Percentiles rank a stretch among this genome's conserved stretches.
Conservation (phyloP, 2,113 vertebrate species). For the Struthio camelus region DNA sequence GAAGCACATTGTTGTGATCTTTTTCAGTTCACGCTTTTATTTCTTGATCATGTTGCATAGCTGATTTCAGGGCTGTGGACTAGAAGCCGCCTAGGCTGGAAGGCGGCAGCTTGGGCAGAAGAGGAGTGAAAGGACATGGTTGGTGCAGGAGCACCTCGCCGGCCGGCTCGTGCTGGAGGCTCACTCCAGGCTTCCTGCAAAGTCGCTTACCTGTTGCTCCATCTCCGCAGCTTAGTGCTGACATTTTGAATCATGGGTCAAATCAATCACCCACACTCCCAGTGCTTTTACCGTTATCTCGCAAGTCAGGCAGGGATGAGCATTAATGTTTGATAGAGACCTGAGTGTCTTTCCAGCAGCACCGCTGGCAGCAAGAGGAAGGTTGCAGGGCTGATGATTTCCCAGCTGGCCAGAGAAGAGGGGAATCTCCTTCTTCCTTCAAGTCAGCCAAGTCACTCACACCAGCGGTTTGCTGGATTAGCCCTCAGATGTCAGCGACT, state of each 20-base stretch:
- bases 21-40: neutral
- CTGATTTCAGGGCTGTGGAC: neutral
- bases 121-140: neutral
- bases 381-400: neutral
- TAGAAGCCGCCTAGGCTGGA: neutral
- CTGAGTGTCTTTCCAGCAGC: neutral
- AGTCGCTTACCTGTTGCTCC: neutral
- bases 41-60: neutral
- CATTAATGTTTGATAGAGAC: conserved; percentile 21
- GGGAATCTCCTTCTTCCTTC: neutral
- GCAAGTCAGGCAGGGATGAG: neutral
- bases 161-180: neutral
- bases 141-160: neutral
- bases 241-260: neutral
- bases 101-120: neutral
- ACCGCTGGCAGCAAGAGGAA: neutral
- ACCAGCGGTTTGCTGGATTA: neutral
- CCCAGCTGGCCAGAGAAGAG: neutral
- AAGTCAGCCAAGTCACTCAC: neutral
- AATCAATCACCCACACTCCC: neutral
- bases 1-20: neutral
- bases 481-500: neutral
- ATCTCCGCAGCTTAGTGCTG: neutral
- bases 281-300: neutral
- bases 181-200: neutral